phyloP scores from a whole-genome alignment of 1,140 invertebrate species.

The Tenebrio molitor region DNA sequence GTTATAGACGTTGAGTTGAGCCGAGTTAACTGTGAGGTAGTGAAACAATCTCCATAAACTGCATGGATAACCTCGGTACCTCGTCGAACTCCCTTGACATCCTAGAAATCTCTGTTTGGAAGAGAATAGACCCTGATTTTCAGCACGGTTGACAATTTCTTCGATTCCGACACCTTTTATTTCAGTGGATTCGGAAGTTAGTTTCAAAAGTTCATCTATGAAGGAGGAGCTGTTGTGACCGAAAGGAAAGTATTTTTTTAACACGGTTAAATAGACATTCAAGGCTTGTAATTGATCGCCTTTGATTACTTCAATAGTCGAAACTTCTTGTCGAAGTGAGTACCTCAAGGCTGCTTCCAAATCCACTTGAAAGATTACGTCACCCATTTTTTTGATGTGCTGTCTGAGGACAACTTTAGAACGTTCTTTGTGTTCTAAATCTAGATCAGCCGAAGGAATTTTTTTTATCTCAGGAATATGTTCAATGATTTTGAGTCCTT shows the following conservation, averaged over 20 bases:
- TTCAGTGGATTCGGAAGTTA: conserved; percentile 65
- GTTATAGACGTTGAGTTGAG: conserved; percentile 66
- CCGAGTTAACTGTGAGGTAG: conserved; percentile 87
- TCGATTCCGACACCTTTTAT: conserved; percentile 74
- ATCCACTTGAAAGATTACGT: conserved; percentile 84
- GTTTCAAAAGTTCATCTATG: conserved; percentile 69
- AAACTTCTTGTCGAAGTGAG: conserved; percentile 85
- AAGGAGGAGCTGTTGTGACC: conserved; percentile 74
- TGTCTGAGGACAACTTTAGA: conserved; percentile 47
- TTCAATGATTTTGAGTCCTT: conserved; percentile 60
- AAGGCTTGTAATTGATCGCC: conserved; percentile 80
- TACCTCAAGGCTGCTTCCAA: conserved; percentile 87
- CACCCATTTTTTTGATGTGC: conserved; percentile 65
- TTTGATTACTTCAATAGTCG: conserved; percentile 75
- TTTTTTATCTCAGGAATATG: conserved; percentile 20
- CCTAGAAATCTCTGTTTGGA: conserved; percentile 80
- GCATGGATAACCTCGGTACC: conserved; percentile 91
- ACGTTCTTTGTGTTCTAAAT: not conserved
- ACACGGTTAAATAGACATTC: conserved; percentile 77
- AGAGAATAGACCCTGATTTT: conserved; percentile 72
- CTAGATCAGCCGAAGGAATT: not conserved
- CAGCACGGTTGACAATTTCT: conserved; percentile 69
- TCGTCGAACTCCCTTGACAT: conserved; percentile 83
- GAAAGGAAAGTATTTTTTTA: conserved; percentile 84
- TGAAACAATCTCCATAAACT: conserved; percentile 98